These are phyloP conservation scores for Canis aureus DNA, from an alignment of 2,113 vertebrate species.

Conservation along the genomic window DNA sequence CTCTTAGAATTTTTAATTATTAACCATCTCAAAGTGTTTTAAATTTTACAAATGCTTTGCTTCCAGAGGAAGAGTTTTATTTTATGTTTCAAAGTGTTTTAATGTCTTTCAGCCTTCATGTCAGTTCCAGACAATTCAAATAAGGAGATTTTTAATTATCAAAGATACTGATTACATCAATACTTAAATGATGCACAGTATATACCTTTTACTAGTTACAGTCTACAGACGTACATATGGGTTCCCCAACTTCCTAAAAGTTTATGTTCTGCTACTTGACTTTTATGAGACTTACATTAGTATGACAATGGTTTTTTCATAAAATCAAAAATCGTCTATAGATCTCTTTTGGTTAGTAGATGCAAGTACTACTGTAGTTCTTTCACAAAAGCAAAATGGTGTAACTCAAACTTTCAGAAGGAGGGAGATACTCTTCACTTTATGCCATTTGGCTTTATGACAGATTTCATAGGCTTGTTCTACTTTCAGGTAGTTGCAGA, in stretches of 20 bases:
- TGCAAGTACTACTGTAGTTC: not conserved
- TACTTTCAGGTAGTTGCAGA: not conserved
- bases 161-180: not conserved
- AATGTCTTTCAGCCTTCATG: not conserved
- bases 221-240: not conserved
- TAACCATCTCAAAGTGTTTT: not conserved
- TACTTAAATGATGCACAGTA: not conserved
- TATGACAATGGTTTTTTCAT: not conserved
- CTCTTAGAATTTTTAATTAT: not conserved
- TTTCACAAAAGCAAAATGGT: not conserved
- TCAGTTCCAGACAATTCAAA: slow-evolving; percentile 18
- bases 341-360: not conserved
- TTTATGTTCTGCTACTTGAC: not conserved
- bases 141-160: slow-evolving; percentile 11
- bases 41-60: not conserved
- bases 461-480: not conserved
- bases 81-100: not conserved
- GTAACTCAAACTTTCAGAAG: not conserved
- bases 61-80: not conserved
- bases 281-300: not conserved
- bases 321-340: not conserved
- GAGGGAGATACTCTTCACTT: not conserved
- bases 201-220: not conserved
- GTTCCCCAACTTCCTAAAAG: not conserved
- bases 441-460: not conserved